Percentiles rank a stretch among this genome's conserved stretches.
Evolutionary conservation across 2,797 vertebrate genomes (phyloP).

Genomic region (Phoeniculus purpureus): DNA sequence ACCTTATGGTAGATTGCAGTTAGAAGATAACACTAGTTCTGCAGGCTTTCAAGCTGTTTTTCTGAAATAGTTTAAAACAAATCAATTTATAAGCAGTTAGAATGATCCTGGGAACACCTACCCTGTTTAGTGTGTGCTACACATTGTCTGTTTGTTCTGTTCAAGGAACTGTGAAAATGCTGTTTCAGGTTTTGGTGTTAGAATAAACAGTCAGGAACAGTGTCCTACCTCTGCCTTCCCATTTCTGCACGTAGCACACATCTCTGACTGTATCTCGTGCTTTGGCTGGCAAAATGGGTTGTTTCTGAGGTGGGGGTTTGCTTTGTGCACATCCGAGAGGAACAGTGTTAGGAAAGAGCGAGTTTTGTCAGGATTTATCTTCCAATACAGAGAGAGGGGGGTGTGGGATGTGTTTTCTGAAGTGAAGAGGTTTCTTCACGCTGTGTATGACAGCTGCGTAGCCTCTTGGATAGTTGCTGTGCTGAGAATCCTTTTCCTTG

Average conservation of each 20-base stretch:
- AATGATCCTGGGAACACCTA: not conserved
- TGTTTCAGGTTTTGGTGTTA: accelerated
- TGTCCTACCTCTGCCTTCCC: not conserved
- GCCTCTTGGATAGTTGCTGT: not conserved
- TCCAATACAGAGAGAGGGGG: not conserved
- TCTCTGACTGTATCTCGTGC: not conserved
- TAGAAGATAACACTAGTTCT: not conserved
- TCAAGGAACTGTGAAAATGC: not conserved
- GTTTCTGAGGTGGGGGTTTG: not conserved
- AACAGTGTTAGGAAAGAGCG: not conserved
- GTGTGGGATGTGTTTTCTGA: not conserved
- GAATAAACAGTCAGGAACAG: not conserved
- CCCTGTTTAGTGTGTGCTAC: not conserved
- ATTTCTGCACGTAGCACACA: not conserved
- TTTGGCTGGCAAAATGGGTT: not conserved
- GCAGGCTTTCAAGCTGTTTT: not conserved
- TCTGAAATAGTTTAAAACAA: not conserved
- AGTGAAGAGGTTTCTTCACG: not conserved
- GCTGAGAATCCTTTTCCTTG: not conserved
- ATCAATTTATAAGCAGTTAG: not conserved
- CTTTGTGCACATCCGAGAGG: not conserved
- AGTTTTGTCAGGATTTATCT: not conserved
- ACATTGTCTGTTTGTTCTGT: not conserved
- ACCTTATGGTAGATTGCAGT: not conserved
- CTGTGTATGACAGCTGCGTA: not conserved